phyloP scores from a whole-genome alignment of 2,113 vertebrate genomes.

The Vulpes ferrilata region DNA sequence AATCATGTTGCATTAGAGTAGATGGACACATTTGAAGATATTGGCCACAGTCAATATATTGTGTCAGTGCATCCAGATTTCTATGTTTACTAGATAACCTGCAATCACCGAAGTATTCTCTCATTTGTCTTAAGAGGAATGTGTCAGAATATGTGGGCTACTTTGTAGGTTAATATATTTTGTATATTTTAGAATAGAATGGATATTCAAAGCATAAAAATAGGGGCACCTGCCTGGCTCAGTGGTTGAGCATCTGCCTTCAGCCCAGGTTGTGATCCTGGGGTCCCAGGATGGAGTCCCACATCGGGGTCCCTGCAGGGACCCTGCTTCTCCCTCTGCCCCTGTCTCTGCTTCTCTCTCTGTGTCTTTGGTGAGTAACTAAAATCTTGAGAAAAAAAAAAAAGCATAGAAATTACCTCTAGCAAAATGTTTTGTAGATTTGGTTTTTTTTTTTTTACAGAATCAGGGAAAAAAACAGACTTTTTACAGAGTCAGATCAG shows the following conservation, averaged over 20 bases:
- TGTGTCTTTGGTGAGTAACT: too few species aligned
- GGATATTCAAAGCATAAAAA: background rate
- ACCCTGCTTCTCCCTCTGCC: too few species aligned
- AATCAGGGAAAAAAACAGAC: background rate
- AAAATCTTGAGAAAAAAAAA: too few species aligned
- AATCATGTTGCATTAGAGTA: background rate
- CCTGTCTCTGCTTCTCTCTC: too few species aligned
- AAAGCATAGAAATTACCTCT: background rate
- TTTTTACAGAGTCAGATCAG: background rate
- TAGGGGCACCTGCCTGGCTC: too few species aligned
- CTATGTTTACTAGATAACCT: background rate
- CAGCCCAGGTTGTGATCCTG: too few species aligned
- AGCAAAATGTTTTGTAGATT: background rate
- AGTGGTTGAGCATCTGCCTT: too few species aligned
- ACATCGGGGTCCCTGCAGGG: too few species aligned
- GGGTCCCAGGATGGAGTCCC: too few species aligned
- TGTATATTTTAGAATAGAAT: background rate
- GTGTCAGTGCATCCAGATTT: background rate
- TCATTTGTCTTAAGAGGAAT: background rate
- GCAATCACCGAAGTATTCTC: background rate
- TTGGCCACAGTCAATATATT: background rate
- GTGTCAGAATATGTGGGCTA: background rate
- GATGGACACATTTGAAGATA: background rate
- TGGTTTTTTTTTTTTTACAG: background rate
- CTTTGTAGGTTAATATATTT: background rate